Conservation (phyloP, 37 sponge, comb jelly and placozoan genomes). For the Aplysina aerophoba region DNA sequence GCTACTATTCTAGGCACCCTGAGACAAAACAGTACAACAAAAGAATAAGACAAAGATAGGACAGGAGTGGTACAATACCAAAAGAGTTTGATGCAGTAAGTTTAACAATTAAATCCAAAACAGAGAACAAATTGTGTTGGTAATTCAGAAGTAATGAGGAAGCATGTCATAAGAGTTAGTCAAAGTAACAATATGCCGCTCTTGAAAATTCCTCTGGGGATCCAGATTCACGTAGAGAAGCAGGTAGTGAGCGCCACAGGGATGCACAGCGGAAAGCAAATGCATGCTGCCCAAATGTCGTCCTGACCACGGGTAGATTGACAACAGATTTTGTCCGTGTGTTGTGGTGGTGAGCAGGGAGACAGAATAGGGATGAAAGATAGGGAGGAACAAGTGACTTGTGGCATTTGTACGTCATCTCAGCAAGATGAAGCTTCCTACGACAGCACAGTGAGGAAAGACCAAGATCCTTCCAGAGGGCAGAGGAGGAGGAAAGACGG, state of each 20-base stretch:
- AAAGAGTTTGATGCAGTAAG: too few relatives aligned
- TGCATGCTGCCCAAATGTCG: not conserved
- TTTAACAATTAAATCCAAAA: too few relatives aligned
- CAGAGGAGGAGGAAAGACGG: conserved; percentile 20
- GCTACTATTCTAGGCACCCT: too few relatives aligned
- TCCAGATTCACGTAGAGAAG: not conserved
- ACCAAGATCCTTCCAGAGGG: conserved; percentile 15
- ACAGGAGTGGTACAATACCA: too few relatives aligned
- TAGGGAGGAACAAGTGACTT: not conserved
- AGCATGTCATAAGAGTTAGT: too few relatives aligned
- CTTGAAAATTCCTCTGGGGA: too few relatives aligned
- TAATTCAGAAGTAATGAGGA: too few relatives aligned
- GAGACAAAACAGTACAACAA: too few relatives aligned
- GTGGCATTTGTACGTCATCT: conserved; percentile 18
- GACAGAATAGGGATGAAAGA: not conserved
- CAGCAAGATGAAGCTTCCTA: conserved; percentile 23
- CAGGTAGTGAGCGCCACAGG: not conserved
- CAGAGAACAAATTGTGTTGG: too few relatives aligned
- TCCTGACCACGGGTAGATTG: not conserved
- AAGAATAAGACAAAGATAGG: too few relatives aligned
- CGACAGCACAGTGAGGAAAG: conserved; percentile 4
- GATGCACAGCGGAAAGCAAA: not conserved
- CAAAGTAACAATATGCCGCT: too few relatives aligned
- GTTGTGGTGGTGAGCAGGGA: not conserved
- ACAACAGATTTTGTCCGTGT: not conserved